Evolutionary conservation across 2,113 vertebrate species (phyloP).

Genomic region (Colaptes auratus): DNA sequence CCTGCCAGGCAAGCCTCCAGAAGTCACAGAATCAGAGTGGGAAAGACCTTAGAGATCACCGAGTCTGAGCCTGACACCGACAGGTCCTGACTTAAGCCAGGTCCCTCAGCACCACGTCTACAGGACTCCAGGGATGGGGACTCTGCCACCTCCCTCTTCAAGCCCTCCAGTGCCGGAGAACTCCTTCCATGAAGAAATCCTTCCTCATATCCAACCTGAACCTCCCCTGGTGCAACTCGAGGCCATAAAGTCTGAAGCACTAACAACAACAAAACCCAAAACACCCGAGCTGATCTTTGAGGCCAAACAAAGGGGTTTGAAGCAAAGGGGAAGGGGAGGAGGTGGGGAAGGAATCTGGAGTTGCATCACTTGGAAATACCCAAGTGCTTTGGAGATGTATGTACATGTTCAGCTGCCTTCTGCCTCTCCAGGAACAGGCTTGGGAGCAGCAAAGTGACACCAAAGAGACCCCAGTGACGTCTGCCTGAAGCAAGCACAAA

Average conservation of each 20-base stretch:
- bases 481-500: conserved; percentile 23
- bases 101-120: too few species aligned
- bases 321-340: background rate
- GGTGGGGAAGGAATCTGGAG: conserved; percentile 41
- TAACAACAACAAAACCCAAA: background rate
- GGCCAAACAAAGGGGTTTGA: conserved; percentile 19
- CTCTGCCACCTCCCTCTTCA: too few species aligned
- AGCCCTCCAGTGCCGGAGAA: too few species aligned
- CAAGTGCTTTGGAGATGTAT: conserved; percentile 5
- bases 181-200: too few species aligned
- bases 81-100: too few species aligned
- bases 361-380: conserved; percentile 68
- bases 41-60: too few species aligned
- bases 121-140: too few species aligned
- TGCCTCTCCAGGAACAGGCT: background rate
- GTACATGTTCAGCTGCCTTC: conserved; percentile 38
- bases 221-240: too few species aligned
- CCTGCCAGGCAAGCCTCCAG: background rate
- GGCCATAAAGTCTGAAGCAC: too few species aligned
- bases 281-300: background rate
- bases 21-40: background rate
- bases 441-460: conserved; percentile 37
- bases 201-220: too few species aligned
- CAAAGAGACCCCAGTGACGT: conserved; percentile 24
- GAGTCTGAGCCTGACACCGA: too few species aligned